Evolutionary conservation across 2,113 vertebrate genomes (phyloP).

Genomic region (Erpornis zantholeuca): DNA sequence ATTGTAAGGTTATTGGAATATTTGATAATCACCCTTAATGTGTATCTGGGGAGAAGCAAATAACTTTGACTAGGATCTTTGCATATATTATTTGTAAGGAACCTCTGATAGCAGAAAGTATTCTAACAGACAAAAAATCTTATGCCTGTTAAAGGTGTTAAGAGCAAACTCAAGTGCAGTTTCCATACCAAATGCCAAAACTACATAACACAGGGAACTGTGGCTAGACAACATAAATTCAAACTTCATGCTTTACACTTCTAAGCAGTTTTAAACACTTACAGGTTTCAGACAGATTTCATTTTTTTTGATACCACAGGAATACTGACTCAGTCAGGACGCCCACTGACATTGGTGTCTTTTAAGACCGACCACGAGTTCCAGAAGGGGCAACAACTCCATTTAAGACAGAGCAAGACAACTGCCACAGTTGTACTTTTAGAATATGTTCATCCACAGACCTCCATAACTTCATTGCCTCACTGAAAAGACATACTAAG

Average conservation of each 20-base stretch:
- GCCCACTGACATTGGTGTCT: neutral
- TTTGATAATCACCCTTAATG: neutral
- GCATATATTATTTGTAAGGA: neutral
- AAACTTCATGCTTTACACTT: neutral
- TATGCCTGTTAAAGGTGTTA: slow-evolving; percentile 22
- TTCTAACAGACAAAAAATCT: neutral
- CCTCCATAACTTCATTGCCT: neutral
- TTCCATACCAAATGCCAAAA: slow-evolving; percentile 42
- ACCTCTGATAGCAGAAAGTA: neutral
- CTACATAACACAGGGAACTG: slow-evolving; percentile 7
- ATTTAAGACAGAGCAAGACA: neutral
- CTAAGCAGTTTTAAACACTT: neutral
- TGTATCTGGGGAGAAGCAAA: neutral
- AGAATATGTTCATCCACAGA: neutral
- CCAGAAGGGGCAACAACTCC: neutral
- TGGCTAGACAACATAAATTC: slow-evolving; percentile 41
- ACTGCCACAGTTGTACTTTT: neutral
- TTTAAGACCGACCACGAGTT: neutral
- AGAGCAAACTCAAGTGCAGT: neutral
- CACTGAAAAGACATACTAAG: neutral
- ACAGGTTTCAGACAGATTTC: neutral
- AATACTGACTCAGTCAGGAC: neutral
- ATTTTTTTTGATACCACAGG: neutral
- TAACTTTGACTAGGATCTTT: neutral
- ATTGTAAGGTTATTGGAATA: neutral